These are phyloP conservation scores for Stenotaenia linearis DNA, from an alignment of 2,888 invertebrate genomes.

Conservation along the genomic window DNA sequence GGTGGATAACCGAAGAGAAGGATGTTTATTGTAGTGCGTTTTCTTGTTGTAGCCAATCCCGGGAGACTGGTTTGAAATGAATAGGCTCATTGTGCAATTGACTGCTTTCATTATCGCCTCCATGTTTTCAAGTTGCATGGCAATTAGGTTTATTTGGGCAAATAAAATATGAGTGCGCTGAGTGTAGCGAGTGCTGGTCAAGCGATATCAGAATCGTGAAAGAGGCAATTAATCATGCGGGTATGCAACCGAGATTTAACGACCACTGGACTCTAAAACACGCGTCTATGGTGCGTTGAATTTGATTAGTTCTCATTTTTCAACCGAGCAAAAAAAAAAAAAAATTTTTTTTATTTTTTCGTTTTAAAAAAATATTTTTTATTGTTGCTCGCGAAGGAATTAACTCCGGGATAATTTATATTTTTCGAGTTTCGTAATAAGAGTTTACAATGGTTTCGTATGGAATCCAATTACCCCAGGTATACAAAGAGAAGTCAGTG, in stretches of 20 bases:
- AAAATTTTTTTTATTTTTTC: not conserved
- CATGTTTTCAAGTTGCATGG: conserved; percentile 13
- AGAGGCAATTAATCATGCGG: not conserved
- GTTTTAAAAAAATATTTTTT: not conserved
- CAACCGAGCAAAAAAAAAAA: not conserved
- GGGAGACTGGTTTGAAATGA: not conserved
- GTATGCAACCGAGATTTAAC: conserved; percentile 1
- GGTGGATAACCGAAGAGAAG: not conserved
- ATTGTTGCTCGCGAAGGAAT: no score
- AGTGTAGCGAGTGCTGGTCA: conserved; percentile 8
- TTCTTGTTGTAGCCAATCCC: conserved; percentile 3
- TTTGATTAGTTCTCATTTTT: not conserved
- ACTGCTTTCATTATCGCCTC: conserved; percentile 6
- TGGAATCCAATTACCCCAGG: not conserved
- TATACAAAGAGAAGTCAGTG: not conserved
- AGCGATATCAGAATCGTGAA: not conserved
- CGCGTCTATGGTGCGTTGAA: not conserved
- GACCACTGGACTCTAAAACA: not conserved
- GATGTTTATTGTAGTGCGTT: conserved; percentile 1
- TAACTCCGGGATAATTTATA: no score
- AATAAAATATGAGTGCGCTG: not conserved
- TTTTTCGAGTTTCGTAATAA: not conserved
- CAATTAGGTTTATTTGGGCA: conserved; percentile 13
- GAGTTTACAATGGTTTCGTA: not conserved
- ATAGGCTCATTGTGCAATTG: not conserved